Evolutionary conservation across 2,888 invertebrate genomes (phyloP).

Genomic region (Drosophila macrospina): DNA sequence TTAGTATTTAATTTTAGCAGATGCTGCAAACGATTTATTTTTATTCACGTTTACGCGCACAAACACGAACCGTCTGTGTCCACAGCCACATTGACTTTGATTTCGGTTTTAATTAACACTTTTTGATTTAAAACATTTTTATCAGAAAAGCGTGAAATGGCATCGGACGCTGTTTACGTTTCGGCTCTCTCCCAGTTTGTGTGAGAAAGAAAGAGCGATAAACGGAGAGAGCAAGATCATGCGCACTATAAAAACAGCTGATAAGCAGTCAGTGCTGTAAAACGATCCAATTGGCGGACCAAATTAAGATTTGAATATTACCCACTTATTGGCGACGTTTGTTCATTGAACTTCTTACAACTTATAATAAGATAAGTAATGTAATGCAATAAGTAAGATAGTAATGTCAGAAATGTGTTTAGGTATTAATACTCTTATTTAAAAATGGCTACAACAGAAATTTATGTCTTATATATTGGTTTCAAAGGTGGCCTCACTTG

Average conservation of each 20-base stretch:
- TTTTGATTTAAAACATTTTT: slow-evolving; percentile 80
- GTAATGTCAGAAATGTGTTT: background rate
- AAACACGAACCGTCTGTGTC: slow-evolving; percentile 68
- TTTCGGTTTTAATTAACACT: slow-evolving; percentile 78
- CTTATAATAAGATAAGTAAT: background rate
- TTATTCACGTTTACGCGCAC: slow-evolving; percentile 57
- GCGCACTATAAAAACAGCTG: slow-evolving; percentile 55
- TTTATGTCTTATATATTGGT: background rate
- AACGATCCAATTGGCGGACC: slow-evolving; percentile 22
- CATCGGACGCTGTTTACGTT: slow-evolving; percentile 76
- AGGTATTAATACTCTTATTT: background rate
- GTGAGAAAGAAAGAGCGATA: slow-evolving; percentile 27
- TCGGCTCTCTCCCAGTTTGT: slow-evolving; percentile 53
- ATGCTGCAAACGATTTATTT: slow-evolving; percentile 40
- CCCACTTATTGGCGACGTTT: background rate
- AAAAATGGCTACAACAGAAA: no score
- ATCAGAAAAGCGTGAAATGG: slow-evolving; percentile 76
- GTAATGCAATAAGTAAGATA: background rate
- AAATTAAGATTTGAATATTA: slow-evolving; percentile 8
- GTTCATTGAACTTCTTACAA: background rate
- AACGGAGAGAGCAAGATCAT: slow-evolving; percentile 40
- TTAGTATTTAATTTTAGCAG: slow-evolving; percentile 41
- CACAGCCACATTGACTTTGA: slow-evolving; percentile 79
- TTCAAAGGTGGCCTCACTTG: background rate
- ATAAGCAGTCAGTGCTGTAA: slow-evolving; percentile 28